Conservation (phyloP, 2,797 vertebrate genomes). For the Sebastes paucispinis region DNA sequence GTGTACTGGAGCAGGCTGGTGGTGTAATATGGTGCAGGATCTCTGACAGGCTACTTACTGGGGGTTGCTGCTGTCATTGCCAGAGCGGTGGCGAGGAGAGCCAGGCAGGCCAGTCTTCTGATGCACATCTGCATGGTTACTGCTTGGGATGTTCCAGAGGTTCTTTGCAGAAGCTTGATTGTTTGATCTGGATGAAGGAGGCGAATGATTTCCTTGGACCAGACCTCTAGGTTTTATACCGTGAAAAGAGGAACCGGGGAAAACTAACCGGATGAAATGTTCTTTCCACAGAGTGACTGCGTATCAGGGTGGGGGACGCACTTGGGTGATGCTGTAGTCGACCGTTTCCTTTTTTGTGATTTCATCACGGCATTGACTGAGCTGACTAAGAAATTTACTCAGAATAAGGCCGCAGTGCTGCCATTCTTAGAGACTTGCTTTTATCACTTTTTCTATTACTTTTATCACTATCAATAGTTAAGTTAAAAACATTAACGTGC, state of each 20-base stretch:
- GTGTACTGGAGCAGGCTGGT: not conserved
- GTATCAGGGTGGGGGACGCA: not conserved
- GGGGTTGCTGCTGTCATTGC: conserved; percentile 18
- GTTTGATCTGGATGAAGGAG: conserved; percentile 20
- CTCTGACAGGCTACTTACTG: conserved; percentile 53
- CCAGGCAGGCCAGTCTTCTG: conserved; percentile 49
- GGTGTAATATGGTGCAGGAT: not conserved
- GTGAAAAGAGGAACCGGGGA: conserved; percentile 65
- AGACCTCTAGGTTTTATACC: conserved; percentile 48
- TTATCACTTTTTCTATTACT: not conserved
- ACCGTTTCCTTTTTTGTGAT: conserved; percentile 32
- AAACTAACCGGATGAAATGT: conserved; percentile 6
- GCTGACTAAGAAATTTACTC: not conserved
- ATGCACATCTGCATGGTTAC: conserved; percentile 63
- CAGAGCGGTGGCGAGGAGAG: conserved; percentile 40
- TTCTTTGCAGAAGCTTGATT: conserved; percentile 20
- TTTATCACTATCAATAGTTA: not conserved
- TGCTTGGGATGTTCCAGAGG: conserved; percentile 42
- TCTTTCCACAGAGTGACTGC: not conserved
- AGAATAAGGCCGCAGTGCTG: not conserved
- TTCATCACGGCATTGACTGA: conserved; percentile 2
- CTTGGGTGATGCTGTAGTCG: not conserved
- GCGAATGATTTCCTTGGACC: conserved; percentile 24
- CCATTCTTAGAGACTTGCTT: not conserved
- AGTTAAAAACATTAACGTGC: not conserved